These are phyloP conservation scores for Megaceryle maxima DNA, from an alignment of 2,113 vertebrate species.

Conservation along the genomic window DNA sequence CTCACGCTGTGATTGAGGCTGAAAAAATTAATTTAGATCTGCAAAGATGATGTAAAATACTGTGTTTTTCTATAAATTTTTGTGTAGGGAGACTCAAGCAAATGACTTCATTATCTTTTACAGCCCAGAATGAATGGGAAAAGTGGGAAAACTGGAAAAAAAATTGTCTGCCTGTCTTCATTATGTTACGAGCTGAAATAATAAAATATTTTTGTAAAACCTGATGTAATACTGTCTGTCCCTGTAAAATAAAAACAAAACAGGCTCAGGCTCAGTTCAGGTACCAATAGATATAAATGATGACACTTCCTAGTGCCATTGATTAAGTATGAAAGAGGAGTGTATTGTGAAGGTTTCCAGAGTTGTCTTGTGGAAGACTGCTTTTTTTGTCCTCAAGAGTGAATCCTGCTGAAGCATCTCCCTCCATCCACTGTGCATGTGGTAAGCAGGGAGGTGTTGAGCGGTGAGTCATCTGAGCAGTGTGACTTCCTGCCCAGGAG, in stretches of 20 bases:
- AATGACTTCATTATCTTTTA: not conserved
- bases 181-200: not conserved
- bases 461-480: rapidly evolving
- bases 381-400: not conserved
- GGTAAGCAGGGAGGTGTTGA: not conserved
- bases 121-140: not conserved
- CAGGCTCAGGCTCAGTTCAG: not conserved
- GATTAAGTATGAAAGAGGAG: not conserved
- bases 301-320: not conserved
- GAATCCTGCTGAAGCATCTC: not conserved
- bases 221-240: not conserved
- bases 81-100: not conserved
- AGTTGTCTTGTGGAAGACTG: rapidly evolving
- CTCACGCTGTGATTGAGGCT: not conserved
- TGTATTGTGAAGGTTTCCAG: not conserved
- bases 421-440: rapidly evolving
- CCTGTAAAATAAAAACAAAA: not conserved
- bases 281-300: not conserved
- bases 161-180: not conserved
- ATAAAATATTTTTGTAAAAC: not conserved
- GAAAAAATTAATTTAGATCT: not conserved
- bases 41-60: not conserved
- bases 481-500: not conserved
- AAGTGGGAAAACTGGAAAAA: not conserved
- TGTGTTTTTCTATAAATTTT: not conserved